phyloP scores from a whole-genome alignment of 2,888 invertebrate genomes.

The Drosophila testacea region DNA sequence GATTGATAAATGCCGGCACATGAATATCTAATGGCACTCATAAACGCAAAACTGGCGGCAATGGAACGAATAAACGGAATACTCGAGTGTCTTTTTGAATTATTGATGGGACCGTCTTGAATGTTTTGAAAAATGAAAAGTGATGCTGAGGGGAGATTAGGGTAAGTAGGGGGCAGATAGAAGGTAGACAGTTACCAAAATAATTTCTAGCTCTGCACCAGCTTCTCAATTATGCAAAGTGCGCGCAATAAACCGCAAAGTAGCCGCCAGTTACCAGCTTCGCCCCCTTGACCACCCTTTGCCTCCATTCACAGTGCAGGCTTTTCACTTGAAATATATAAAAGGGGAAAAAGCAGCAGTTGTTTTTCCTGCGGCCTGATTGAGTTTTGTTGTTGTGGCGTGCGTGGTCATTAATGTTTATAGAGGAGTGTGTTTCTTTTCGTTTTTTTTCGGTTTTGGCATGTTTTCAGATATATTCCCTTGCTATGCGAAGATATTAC shows the following conservation, averaged over 20 bases:
- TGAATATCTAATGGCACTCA: conserved; percentile 65
- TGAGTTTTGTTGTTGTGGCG: conserved; percentile 60
- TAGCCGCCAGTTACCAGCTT: conserved; percentile 39
- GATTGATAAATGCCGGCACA: conserved; percentile 67
- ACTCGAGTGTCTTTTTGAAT: conserved; percentile 73
- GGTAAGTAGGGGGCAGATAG: neutral
- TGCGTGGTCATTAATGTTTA: conserved; percentile 81
- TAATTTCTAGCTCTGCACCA: conserved; percentile 58
- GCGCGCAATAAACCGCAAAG: conserved; percentile 78
- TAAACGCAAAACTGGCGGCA: conserved; percentile 32
- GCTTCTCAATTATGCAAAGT: conserved; percentile 78
- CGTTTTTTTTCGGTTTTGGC: conserved; percentile 21
- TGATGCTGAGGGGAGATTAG: conserved; percentile 16
- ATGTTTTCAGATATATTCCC: conserved; percentile 49
- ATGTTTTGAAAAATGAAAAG: conserved; percentile 59
- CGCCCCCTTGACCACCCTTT: neutral
- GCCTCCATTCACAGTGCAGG: neutral
- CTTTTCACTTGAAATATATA: conserved; percentile 5
- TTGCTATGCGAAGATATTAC: conserved; percentile 53
- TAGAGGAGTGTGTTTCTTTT: conserved; percentile 35
- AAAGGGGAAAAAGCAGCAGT: conserved; percentile 28
- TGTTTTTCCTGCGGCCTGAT: conserved; percentile 41
- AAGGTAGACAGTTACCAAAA: conserved; percentile 50
- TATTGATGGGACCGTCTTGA: conserved; percentile 62
- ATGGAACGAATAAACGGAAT: conserved; percentile 63